phyloP scores from a whole-genome alignment of 2,888 invertebrate genomes.

The Pollenia labialis region DNA sequence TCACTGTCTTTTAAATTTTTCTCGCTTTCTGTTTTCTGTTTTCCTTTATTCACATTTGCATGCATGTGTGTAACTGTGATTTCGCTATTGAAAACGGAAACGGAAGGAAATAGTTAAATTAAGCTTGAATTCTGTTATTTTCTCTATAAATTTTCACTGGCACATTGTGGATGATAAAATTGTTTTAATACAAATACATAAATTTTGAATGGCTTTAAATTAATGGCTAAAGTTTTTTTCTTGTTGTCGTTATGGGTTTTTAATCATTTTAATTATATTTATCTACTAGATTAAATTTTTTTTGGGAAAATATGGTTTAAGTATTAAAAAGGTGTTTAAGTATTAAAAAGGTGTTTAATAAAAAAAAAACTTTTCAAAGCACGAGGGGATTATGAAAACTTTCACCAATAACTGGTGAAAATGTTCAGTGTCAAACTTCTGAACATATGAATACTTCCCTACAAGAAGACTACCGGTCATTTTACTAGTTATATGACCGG shows the following conservation, averaged over 20 bases:
- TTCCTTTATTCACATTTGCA: neutral
- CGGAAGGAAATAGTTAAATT: conserved; percentile 72
- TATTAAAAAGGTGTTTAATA: neutral
- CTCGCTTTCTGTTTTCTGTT: neutral
- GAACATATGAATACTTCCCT: too few relatives aligned
- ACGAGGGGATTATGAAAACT: neutral
- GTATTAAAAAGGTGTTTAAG: neutral
- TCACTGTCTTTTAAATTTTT: neutral
- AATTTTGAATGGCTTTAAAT: conserved; percentile 1
- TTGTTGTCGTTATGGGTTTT: neutral
- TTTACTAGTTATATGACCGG: too few relatives aligned
- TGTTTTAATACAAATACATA: neutral
- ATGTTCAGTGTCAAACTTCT: too few relatives aligned
- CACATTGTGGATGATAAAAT: neutral
- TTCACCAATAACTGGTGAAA: too few relatives aligned
- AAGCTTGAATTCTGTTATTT: conserved; percentile 52
- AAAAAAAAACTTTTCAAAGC: neutral
- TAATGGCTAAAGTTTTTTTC: neutral
- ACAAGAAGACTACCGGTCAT: too few relatives aligned
- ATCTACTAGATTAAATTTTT: too few relatives aligned
- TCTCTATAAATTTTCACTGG: conserved; percentile 6
- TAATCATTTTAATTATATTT: conserved; percentile 44
- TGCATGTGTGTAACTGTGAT: neutral
- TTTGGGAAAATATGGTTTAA: too few relatives aligned
- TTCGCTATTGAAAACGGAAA: conserved; percentile 53